These are phyloP conservation scores for Lampris megalopsis DNA, from an alignment of 2,113 vertebrate genomes.

Conservation along the genomic window DNA sequence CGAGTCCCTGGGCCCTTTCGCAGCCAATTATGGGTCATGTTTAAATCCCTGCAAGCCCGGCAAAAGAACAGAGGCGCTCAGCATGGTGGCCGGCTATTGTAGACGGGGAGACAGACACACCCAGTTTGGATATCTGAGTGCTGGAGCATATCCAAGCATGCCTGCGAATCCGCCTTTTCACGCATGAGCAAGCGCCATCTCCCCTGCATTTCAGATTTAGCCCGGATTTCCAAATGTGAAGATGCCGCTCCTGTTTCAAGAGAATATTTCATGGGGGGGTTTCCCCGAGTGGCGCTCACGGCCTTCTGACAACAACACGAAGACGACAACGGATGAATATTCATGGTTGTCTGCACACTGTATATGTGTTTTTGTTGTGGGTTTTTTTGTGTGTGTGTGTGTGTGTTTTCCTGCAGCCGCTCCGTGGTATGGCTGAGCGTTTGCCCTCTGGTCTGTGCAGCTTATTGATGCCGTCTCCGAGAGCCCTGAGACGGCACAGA, in stretches of 20 bases:
- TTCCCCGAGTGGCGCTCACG: neutral
- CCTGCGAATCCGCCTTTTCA: slow-evolving; percentile 47
- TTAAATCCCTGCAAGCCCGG: slow-evolving; percentile 56
- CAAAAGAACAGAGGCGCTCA: slow-evolving; percentile 58
- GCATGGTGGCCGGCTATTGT: slow-evolving; percentile 45
- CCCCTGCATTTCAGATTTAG: slow-evolving; percentile 33
- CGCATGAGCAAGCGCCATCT: slow-evolving; percentile 42
- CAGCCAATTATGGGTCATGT: slow-evolving; percentile 68
- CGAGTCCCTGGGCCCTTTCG: slow-evolving; percentile 40
- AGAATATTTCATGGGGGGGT: neutral
- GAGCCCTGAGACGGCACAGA: slow-evolving; percentile 72
- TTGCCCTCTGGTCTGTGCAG: slow-evolving; percentile 56
- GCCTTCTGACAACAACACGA: neutral
- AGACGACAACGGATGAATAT: slow-evolving; percentile 1
- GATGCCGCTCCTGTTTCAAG: neutral
- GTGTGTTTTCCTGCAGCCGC: slow-evolving; percentile 39
- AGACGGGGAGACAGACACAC: slow-evolving; percentile 43
- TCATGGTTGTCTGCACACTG: slow-evolving; percentile 14
- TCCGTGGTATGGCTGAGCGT: slow-evolving; percentile 34
- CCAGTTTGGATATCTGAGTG: slow-evolving; percentile 50
- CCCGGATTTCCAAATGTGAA: slow-evolving; percentile 18
- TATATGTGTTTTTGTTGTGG: too few relatives aligned
- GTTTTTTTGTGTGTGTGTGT: slow-evolving; percentile 2
- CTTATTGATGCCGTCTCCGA: slow-evolving; percentile 56
- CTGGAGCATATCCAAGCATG: slow-evolving; percentile 64